Conservation (phyloP, 2,797 vertebrate genomes). For the Gambelia wislizenii region DNA sequence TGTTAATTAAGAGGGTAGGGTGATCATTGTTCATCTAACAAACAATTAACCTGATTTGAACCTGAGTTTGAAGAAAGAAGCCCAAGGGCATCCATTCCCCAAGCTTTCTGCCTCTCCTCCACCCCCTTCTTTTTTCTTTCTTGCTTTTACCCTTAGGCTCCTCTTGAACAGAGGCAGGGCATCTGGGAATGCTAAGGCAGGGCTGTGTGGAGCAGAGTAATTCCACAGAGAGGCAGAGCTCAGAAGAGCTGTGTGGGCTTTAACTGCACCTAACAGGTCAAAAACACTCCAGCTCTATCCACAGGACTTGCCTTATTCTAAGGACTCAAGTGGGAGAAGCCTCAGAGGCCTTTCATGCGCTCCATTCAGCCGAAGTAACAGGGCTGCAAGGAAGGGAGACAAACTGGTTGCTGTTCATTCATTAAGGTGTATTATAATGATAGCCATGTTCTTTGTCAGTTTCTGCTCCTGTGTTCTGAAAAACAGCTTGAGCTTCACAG, state of each 20-base stretch:
- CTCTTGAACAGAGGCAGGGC: conserved; percentile 45
- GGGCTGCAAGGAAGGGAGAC: not conserved
- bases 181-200: conserved; percentile 59
- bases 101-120: conserved; percentile 18
- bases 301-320: conserved; percentile 56
- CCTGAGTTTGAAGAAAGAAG: conserved; percentile 56
- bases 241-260: conserved; percentile 58
- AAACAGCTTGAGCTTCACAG: not conserved
- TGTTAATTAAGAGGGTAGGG: conserved; percentile 79
- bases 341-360: not conserved
- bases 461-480: not conserved
- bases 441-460: not conserved
- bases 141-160: conserved; percentile 51
- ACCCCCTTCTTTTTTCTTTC: conserved; percentile 16
- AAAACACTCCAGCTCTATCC: conserved; percentile 66
- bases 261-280: conserved; percentile 59
- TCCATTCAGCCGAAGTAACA: not conserved
- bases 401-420: not conserved
- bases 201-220: conserved; percentile 33
- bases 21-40: conserved; percentile 81
- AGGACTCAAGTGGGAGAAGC: conserved; percentile 8
- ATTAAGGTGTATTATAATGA: not conserved
- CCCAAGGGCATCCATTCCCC: conserved; percentile 60
- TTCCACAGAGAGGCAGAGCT: conserved; percentile 41
- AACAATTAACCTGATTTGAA: conserved; percentile 80